Base-by-base conservation (phyloP, 2,113 vertebrate genomes). In the Tretioscincus oriximinensis region DNA sequence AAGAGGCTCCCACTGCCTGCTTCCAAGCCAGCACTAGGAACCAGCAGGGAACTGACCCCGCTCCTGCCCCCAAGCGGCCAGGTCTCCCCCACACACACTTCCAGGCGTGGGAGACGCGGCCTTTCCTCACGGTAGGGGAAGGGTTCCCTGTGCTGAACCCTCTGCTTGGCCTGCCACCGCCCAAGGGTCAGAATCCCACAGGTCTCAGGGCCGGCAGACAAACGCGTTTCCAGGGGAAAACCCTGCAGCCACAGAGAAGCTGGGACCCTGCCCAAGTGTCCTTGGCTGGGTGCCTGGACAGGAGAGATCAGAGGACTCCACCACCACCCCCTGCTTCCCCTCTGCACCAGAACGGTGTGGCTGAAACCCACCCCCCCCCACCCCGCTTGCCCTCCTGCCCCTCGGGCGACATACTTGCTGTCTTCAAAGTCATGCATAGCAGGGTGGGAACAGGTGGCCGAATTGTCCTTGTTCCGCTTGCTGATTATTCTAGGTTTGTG, bases 401-500 rank as follows among this genome's bases (percentile, higher is more conserved):
- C n/a, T n/a, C 2, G 35, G 35, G 35, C 89, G 84, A 96, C 98
- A 87, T 96, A 99, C 98, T 99, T 99, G 89, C 97, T 96, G 87
- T 97, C 95, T 92, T 99, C 97, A 94, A 99, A 98, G 84, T 95
- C 93, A 90, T 99, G 98, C 93, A 97, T 98, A 92, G 97, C 96
- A 10, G 97, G 97, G 84, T 99, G 97, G 91, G 98, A 99, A 94
- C 98, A 99, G 76, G 96, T 93, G 35, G 95, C 93, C 18, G 96
- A 94, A 79, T 96, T 96, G 87, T 99, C 97, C 91, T 97, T 98
- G 93, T 97, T 99, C 91, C 95, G 96, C 94, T 98, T 99, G 96
- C 98, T 98, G 95, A 99, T 99, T 92, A 98, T 99, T 96, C 98
- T 95, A 82, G 98, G 98, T 89, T 99, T 99, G 94, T 99, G 97